phyloP scores from a whole-genome alignment of 2,113 vertebrate species.

The Rhynchopsitta pachyrhyncha region DNA sequence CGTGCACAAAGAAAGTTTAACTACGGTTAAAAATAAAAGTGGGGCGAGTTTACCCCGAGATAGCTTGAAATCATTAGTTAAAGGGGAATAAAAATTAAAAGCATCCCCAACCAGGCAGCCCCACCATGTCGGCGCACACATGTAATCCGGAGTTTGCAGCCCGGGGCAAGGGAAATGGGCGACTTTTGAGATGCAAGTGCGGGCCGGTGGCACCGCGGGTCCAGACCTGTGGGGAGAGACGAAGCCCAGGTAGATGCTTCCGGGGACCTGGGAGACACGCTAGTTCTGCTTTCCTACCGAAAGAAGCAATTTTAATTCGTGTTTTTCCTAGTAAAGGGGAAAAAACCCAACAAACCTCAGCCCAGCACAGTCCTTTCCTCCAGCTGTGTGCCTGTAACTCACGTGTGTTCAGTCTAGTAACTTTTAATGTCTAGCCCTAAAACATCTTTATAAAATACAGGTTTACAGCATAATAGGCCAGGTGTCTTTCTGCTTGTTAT shows the following conservation, averaged over 20 bases:
- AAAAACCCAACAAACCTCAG: background rate
- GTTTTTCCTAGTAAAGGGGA: slow-evolving; percentile 35
- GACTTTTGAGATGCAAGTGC: slow-evolving; percentile 8
- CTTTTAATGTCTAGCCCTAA: slow-evolving; percentile 82
- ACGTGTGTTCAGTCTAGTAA: slow-evolving; percentile 78
- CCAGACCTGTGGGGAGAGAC: background rate
- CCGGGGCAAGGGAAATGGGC: background rate
- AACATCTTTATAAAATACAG: slow-evolving; percentile 82
- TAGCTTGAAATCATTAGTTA: slow-evolving; percentile 7
- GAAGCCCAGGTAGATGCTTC: background rate
- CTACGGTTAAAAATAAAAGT: slow-evolving; percentile 39
- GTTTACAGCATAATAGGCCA: slow-evolving; percentile 78
- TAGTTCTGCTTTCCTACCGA: slow-evolving; percentile 54
- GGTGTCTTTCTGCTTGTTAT: slow-evolving; percentile 77
- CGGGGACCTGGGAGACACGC: background rate
- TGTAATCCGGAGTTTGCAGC: background rate
- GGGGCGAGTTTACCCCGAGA: slow-evolving; percentile 1
- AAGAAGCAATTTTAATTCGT: slow-evolving; percentile 53
- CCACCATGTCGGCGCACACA: background rate
- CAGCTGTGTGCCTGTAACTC: slow-evolving; percentile 76
- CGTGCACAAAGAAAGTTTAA: slow-evolving; percentile 49
- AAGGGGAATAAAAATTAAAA: background rate
- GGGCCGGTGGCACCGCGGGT: background rate
- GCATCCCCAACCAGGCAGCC: background rate
- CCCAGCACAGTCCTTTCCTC: slow-evolving; percentile 51